Evolutionary conservation across 2,113 vertebrate species (phyloP).

Genomic region (Calyptomena viridis): DNA sequence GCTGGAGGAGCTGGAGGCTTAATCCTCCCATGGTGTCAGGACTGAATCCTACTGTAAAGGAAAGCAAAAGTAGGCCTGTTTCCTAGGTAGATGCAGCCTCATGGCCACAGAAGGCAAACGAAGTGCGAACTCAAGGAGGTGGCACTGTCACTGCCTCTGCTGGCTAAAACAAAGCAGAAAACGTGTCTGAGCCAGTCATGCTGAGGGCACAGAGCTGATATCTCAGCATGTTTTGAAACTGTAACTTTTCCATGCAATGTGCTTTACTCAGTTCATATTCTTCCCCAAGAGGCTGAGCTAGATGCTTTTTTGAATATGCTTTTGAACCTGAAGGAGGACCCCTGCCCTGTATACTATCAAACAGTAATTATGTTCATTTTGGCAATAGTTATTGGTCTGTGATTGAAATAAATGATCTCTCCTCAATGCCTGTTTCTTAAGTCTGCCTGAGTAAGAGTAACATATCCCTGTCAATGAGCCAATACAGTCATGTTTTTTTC

Average conservation of each 20-base stretch:
- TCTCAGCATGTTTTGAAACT: not conserved
- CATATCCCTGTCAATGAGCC: not conserved
- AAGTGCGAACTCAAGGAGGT: not conserved
- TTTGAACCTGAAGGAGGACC: not conserved
- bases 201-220: not conserved
- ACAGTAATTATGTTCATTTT: not conserved
- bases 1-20: not conserved
- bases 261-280: not conserved
- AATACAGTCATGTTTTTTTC: not conserved
- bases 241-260: not conserved
- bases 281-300: not conserved
- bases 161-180: not conserved
- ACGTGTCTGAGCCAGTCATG: not conserved
- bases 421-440: not conserved
- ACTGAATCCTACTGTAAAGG: not conserved
- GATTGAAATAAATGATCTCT: not conserved
- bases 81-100: not conserved
- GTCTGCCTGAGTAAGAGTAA: not conserved
- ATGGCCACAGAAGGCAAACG: not conserved
- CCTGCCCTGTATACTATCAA: not conserved
- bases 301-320: not conserved
- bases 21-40: not conserved
- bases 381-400: not conserved
- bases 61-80: not conserved
- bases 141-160: not conserved